These are phyloP conservation scores for Corythucha ciliata DNA, from an alignment of 2,888 invertebrate species.

Conservation along the genomic window DNA sequence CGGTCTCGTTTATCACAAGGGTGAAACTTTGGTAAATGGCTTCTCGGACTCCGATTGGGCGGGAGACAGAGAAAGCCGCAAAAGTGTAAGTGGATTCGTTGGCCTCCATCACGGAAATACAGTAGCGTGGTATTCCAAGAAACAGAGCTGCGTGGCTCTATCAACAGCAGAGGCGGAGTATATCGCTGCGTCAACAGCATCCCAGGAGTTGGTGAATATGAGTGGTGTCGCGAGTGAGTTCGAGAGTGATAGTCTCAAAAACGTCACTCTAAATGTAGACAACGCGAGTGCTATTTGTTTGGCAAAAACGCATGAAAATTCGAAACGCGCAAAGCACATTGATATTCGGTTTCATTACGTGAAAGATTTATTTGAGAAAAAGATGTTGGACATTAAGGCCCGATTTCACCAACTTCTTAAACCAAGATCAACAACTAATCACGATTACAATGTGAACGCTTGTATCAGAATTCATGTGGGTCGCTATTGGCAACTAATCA, in stretches of 20 bases:
- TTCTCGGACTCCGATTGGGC: slow-evolving; percentile 6
- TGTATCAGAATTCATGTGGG: no score
- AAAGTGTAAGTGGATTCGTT: slow-evolving; percentile 23
- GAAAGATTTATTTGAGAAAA: no score
- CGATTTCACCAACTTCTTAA: no score
- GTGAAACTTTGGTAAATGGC: no score
- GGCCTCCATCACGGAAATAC: slow-evolving; percentile 17
- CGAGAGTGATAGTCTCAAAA: no score
- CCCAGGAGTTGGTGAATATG: not conserved
- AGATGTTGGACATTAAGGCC: no score
- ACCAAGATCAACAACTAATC: no score
- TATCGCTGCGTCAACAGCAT: not conserved
- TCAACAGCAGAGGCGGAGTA: slow-evolving; percentile 17
- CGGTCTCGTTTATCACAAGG: not conserved
- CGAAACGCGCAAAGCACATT: slow-evolving; percentile 15
- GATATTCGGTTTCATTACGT: no score
- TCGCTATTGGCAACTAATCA: no score
- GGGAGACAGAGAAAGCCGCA: slow-evolving; percentile 17
- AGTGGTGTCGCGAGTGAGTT: no score
- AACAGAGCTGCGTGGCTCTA: slow-evolving; percentile 17
- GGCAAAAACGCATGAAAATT: slow-evolving; percentile 7
- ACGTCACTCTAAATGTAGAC: not conserved
- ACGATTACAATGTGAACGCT: no score
- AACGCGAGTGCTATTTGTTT: slow-evolving; percentile 1
- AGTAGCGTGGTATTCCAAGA: slow-evolving; percentile 22